Base-by-base conservation (phyloP, 2,888 invertebrate species). In the Callyntrura guangdongensis region DNA sequence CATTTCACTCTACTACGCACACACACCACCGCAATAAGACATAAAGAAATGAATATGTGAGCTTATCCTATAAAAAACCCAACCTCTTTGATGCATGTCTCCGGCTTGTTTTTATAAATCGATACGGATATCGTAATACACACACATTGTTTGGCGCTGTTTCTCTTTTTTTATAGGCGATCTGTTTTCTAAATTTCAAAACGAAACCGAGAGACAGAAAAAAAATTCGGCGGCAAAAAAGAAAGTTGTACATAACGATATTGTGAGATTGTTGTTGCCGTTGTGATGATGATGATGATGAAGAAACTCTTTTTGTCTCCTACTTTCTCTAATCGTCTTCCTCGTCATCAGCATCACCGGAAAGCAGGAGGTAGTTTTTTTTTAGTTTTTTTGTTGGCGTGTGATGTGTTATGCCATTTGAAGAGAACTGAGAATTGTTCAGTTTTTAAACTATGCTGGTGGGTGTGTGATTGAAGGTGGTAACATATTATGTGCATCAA, bases 91-190 rank as follows among this genome's bases (percentile, higher is more conserved):
- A n/a, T 27, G 6, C 1, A 72, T 17, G n/a, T 77, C 14, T 53
- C 11, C 45, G 11, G 47, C 82, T 36, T 69, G 69, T 83, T 89
- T 74, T 49, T 17, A 45, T 56, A 88, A 91, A 91, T 91, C 91
- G 91, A 91, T 91, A 91, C 77, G 86, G 74, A 67, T 27, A 17
- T 27, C 27, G 22, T 53, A 77, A 53, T 77, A 53, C 14, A 77
- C 49, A 36, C 36, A 6, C 36, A 36, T 36, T 77, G 17, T 77
- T 49, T 64, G 64, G 25, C 25, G 22, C 22, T 36, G 36, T 49
- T 77, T 49, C n/a, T 81, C 8, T 81, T 27, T 14, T n/a, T 81
- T 12, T 59, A 56, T 56, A 22, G 81, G 17, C 36, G 56, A 17
- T 64, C 45, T n/a, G 6, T 69, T 36, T 45, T 36, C 72, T 45